These are phyloP conservation scores for Ridgeia piscesae DNA, from an alignment of 1,140 invertebrate genomes.

Conservation along the genomic window DNA sequence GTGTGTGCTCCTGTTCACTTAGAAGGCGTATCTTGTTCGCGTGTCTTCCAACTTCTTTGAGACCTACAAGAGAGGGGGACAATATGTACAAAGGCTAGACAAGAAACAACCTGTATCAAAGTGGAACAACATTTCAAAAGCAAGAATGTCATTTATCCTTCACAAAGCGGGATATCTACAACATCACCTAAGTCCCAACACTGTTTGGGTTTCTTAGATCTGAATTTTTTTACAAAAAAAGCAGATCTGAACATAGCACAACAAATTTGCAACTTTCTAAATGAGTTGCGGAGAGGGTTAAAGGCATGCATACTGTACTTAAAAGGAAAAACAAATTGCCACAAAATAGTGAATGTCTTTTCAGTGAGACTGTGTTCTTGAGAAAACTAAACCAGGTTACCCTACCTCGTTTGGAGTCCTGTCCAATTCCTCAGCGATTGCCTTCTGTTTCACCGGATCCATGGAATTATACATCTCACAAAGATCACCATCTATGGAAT, in stretches of 20 bases:
- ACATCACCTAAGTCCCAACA: too few relatives aligned
- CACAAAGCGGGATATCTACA: too few relatives aligned
- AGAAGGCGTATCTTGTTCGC: conserved; percentile 62
- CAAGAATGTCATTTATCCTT: background rate
- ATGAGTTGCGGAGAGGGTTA: too few relatives aligned
- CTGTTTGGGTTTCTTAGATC: too few relatives aligned
- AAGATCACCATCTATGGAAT: conserved; percentile 97
- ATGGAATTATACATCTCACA: conserved; percentile 99
- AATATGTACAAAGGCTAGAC: conserved; percentile 18
- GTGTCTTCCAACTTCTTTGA: conserved; percentile 68
- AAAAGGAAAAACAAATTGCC: too few relatives aligned
- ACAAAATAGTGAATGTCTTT: background rate
- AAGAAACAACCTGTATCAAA: background rate
- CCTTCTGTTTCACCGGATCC: conserved; percentile 90
- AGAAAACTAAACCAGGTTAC: background rate
- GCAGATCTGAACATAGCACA: too few relatives aligned
- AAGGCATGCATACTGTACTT: too few relatives aligned
- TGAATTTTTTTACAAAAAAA: too few relatives aligned
- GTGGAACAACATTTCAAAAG: conserved; percentile 7
- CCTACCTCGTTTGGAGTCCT: conserved; percentile 88
- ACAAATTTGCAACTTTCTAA: too few relatives aligned
- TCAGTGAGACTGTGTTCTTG: background rate
- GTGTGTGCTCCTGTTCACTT: conserved; percentile 30
- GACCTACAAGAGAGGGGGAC: conserved; percentile 46
- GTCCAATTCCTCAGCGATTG: conserved; percentile 91